A percentile compares a stretch with the other conserved stretches of the same genome.
phyloP scores from a whole-genome alignment of 1,140 invertebrate species.

The Sitobion miscanthi region DNA sequence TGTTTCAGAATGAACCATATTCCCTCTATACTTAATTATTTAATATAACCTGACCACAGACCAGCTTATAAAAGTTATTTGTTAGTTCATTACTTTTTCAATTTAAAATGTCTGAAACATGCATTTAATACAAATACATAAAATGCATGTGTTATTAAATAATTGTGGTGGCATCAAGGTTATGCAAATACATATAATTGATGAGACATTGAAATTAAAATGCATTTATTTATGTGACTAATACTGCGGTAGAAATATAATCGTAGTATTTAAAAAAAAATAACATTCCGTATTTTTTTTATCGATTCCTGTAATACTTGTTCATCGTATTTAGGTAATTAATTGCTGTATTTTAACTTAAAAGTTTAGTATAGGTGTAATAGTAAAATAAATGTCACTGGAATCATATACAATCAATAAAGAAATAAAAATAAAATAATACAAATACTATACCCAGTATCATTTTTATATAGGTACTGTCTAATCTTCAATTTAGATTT shows the following conservation, averaged over 20 bases:
- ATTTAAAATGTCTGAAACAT: background rate
- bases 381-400: background rate
- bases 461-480: background rate
- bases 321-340: background rate
- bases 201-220: background rate
- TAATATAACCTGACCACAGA: background rate
- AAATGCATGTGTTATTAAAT: background rate
- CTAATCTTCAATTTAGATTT: background rate
- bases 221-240: background rate
- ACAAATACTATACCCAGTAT: background rate
- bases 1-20: background rate
- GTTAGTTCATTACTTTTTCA: background rate
- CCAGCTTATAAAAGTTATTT: background rate
- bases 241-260: background rate
- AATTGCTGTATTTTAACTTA: background rate
- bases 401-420: background rate
- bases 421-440: background rate
- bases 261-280: background rate
- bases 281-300: background rate
- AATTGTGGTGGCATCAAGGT: background rate
- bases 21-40: background rate
- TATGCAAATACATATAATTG: background rate
- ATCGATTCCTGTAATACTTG: background rate
- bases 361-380: background rate
- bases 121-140: background rate